Conservation (phyloP, 2,113 vertebrate species). For the Columba livia region DNA sequence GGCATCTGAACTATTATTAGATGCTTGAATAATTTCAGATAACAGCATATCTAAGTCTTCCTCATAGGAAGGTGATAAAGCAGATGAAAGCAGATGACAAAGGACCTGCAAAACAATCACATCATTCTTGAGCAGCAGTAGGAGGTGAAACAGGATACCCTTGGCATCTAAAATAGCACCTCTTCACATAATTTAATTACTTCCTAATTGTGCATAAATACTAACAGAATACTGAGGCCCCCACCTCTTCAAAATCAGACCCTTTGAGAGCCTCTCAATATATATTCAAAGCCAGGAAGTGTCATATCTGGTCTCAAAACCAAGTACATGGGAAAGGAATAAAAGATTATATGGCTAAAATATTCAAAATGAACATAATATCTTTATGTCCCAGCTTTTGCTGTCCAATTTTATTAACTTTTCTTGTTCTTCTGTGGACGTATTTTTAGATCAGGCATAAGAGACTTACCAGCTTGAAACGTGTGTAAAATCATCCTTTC, state of each 20-base stretch:
- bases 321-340: background rate
- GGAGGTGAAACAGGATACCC: background rate
- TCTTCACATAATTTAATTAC: background rate
- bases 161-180: background rate
- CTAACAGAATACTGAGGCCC: background rate
- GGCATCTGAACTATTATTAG: background rate
- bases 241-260: background rate
- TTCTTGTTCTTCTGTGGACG: background rate
- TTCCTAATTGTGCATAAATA: background rate
- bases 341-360: background rate
- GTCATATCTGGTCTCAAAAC: background rate
- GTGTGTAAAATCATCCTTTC: background rate
- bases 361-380: background rate
- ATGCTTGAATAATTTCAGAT: background rate
- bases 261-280: background rate
- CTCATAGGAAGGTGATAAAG: background rate
- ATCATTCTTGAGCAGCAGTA: background rate
- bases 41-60: background rate
- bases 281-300: background rate
- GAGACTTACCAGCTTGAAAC: background rate
- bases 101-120: background rate
- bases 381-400: background rate
- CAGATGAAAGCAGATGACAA: background rate
- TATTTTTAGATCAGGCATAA: background rate
- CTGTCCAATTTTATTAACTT: background rate